Percentiles rank a stretch among this genome's conserved stretches.
Conservation (phyloP, 2,888 invertebrate species). For the Hipparchia semele region DNA sequence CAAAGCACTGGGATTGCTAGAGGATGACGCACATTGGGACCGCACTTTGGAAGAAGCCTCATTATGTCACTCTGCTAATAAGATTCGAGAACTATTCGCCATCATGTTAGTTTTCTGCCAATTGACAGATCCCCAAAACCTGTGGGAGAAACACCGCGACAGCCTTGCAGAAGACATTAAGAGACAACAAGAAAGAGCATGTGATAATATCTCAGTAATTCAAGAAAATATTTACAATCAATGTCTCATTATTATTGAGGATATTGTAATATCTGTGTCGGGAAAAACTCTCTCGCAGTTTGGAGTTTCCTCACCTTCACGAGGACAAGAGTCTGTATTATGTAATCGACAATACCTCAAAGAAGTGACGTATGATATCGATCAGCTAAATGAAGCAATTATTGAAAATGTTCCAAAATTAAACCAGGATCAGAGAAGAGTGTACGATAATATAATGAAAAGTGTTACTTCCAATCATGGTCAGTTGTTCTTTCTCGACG, state of each 20-base stretch:
- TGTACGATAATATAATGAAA: slow-evolving; percentile 9
- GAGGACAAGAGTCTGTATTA: too few species aligned
- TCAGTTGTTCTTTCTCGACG: slow-evolving; percentile 20
- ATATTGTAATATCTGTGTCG: too few species aligned
- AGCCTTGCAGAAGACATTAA: neutral
- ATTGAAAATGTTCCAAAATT: neutral
- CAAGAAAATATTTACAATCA: too few species aligned
- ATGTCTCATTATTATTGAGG: too few species aligned
- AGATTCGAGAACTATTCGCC: neutral
- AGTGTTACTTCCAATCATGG: slow-evolving; percentile 9
- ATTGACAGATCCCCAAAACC: neutral
- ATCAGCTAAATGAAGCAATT: neutral
- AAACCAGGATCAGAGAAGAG: slow-evolving; percentile 6
- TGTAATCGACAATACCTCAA: neutral
- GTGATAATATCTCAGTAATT: too few species aligned
- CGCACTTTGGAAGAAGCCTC: neutral
- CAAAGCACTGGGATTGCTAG: slow-evolving; percentile 45
- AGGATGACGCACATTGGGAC: slow-evolving; percentile 46
- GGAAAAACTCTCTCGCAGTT: too few species aligned
- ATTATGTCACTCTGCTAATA: neutral
- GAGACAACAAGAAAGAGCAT: neutral
- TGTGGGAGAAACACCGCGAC: neutral
- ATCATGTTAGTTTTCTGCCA: neutral
- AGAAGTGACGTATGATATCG: neutral
- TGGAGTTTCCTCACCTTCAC: too few species aligned